Conservation (phyloP, 2,113 vertebrate species). For the Neodontobutis hainanensis region DNA sequence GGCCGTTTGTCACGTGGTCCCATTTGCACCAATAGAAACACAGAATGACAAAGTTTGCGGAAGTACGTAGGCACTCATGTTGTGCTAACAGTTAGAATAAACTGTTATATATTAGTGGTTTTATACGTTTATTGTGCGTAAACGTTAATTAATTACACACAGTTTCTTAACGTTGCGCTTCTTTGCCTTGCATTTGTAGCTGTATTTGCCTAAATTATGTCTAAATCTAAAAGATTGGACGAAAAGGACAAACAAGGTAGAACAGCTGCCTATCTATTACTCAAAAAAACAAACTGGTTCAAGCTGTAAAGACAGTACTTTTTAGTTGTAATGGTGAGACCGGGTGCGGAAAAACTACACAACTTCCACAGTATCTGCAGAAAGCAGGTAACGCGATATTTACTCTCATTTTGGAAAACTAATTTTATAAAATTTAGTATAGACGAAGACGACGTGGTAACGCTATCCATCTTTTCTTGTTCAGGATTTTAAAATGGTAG, state of each 20-base stretch:
- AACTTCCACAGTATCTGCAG: conserved; percentile 90
- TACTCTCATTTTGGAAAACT: not conserved
- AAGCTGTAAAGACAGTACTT: conserved; percentile 85
- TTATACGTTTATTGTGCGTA: not conserved
- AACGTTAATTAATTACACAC: not conserved
- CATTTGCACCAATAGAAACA: conserved; percentile 44
- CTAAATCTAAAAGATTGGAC: conserved; percentile 37
- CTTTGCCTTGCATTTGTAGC: not conserved
- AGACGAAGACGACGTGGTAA: not conserved
- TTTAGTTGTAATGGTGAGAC: conserved; percentile 92
- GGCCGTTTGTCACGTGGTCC: conserved; percentile 26
- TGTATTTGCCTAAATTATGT: conserved; percentile 41
- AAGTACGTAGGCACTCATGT: conserved; percentile 17
- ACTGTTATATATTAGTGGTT: not conserved
- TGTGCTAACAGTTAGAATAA: not conserved
- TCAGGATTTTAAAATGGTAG: conserved; percentile 85
- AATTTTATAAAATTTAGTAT: not conserved
- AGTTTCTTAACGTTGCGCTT: no score
- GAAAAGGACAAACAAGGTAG: conserved; percentile 32
- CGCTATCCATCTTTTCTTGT: not conserved
- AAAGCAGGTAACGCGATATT: conserved; percentile 82
- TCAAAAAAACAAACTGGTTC: conserved; percentile 81
- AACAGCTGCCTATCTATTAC: conserved; percentile 83
- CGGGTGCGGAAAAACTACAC: conserved; percentile 97
- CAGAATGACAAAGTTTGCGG: conserved; percentile 46